Base-by-base conservation (phyloP, 1,140 invertebrate species). In the Cyphomyrmex costatus region DNA sequence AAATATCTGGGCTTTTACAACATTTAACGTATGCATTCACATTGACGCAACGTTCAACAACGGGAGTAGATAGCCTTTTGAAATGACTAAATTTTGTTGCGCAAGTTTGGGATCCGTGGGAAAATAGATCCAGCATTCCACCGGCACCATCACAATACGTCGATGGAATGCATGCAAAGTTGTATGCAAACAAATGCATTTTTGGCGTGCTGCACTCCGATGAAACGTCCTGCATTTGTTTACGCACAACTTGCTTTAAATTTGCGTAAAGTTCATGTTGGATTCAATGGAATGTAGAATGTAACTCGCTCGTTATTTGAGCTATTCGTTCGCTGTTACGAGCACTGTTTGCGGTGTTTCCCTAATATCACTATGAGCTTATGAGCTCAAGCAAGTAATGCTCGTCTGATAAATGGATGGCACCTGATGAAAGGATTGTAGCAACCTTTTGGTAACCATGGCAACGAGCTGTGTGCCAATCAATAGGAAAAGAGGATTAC, bases 401-500 rank as follows among this genome's bases (percentile, higher is more conserved):
- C 66, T 80, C 19, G 65, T 68, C 49, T 65, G 70, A 80, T 80
- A 80, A 80, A 80, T 80, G 51, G 49, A 80, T 80, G 51, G 49
- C 33, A 70, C 30, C 49, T 80, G 65, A 56, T 70, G 78, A 80
- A 70, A 80, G 78, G 78, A 80, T 80, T 80, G 63, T 80, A 80
- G 65, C 63, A 80, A 80, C 78, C 78, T 80, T 80, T 80, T 70
- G 78, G 78, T 70, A 80, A 80, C 78, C 36, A 80, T 53, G 33
- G 65, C 78, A 80, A 80, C 65, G 49, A 65, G 33, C 49, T 70
- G 21, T 80, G 27, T 70, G 78, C 51, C 78, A 80, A 80, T 80
- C 78, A 80, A 84, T 84, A 63, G 24, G 42, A 76, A 76, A 84
- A 84, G 80, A 76, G 71, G 58, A 84, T 73, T 76, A 84, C 42